Evolutionary conservation across 2,888 invertebrate genomes (phyloP), one percentile per base, ranked within the genome.

Genomic region (Psococerastis gibbosa): DNA sequence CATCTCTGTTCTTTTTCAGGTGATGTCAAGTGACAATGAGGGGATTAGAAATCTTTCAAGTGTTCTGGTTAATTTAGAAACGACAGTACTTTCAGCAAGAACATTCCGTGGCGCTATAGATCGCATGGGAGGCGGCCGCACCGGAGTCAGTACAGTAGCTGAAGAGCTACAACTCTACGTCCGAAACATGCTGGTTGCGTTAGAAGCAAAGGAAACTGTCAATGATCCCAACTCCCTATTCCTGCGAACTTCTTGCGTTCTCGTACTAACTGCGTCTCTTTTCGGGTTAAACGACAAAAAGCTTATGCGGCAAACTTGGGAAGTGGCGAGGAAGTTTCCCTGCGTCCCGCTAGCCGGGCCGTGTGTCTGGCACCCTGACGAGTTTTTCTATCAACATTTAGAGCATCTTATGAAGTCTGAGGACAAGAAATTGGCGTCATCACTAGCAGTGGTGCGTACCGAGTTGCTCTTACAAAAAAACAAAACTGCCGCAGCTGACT

Each of bases 351-450:
- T 95, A 23, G 68, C 74, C 46, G 88, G 85, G 1, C 82, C 82
- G 55, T 68, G 81, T 13, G 60, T 85, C 43, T 94, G 89, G 88
- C 75, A 80, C 54, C 85, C 92, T 0, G 81, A 79, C 57, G 70
- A 73, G 52, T 94, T 92, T 61, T 66, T 94, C 3, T 73, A 48
- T 65, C 73, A 51, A 61, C 75, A 52, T 57, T 71, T 61, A 58
- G 68, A 62, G 60, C 69, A 60, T 59, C 61, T 60, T 61, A 68
- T 58, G 60, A 68, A 65, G 54, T 58, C 63, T 1, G 58, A 69
- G 35, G 62, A 68, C 46, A 63, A 62, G 44, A 70, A 67, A 53
- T 51, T 60, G 1, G 55, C 60, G 48, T 61, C 64, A 51, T 53
- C 57, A 11, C 60, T 67, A 4, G 56, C 58, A 32, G 55, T 55